Evolutionary conservation across 1,140 invertebrate species (phyloP).

Genomic region (Zeugodacus cucurbitae): DNA sequence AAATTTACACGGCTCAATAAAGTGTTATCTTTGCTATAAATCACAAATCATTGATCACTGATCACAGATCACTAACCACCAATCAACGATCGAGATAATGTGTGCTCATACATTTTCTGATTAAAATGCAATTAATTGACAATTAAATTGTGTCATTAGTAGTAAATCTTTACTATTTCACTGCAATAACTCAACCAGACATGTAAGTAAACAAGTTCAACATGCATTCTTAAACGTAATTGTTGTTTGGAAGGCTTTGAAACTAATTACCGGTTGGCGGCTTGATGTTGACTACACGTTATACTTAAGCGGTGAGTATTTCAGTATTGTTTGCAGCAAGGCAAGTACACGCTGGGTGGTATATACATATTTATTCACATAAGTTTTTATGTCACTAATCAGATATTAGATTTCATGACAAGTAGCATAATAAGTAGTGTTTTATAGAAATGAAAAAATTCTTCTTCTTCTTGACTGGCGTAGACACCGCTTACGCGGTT

Average conservation of each 20-base stretch:
- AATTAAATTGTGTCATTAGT: slow-evolving; percentile 18
- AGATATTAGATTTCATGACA: too few relatives aligned
- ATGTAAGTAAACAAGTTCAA: slow-evolving; percentile 15
- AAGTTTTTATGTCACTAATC: too few relatives aligned
- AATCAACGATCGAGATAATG: neutral
- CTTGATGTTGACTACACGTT: neutral
- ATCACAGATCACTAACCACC: neutral
- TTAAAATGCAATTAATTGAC: slow-evolving; percentile 10
- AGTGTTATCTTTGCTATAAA: neutral
- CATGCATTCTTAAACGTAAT: neutral
- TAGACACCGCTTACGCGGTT: too few relatives aligned
- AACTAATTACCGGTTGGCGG: neutral
- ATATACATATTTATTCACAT: neutral
- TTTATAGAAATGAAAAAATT: too few relatives aligned
- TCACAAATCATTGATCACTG: neutral
- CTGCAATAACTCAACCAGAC: neutral
- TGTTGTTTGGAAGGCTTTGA: slow-evolving; percentile 15
- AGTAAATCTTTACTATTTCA: neutral
- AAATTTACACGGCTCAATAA: neutral
- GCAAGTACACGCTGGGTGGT: neutral
- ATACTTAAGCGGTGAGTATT: neutral
- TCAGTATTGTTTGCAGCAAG: neutral
- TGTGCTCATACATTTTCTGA: neutral
- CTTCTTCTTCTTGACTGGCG: too few relatives aligned
- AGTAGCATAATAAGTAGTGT: too few relatives aligned